Conservation (phyloP, 2,797 vertebrate species). For the Tapera naevia region DNA sequence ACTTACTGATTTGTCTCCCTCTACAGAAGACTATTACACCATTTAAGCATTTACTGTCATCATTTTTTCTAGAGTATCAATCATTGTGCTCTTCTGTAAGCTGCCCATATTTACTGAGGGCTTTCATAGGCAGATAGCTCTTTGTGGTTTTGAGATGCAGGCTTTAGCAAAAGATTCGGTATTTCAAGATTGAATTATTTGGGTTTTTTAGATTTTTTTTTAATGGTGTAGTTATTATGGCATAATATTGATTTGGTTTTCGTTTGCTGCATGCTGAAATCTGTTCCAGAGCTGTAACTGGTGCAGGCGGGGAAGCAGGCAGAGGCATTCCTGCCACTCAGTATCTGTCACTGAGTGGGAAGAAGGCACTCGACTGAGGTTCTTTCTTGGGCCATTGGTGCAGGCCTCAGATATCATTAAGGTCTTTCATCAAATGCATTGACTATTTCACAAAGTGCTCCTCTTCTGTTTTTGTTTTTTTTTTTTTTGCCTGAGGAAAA, state of each 20-base stretch:
- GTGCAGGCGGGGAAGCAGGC: neutral
- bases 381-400: neutral
- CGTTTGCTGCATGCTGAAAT: neutral
- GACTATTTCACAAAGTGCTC: neutral
- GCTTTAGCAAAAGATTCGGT: neutral
- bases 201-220: neutral
- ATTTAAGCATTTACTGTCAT: neutral
- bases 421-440: neutral
- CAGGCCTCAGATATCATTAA: neutral
- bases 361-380: neutral
- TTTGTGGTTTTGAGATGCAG: neutral
- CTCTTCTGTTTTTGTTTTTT: fast-evolving
- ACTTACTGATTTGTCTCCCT: neutral
- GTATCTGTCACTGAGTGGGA: neutral
- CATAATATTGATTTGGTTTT: neutral
- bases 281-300: neutral
- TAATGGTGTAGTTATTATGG: neutral
- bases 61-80: neutral
- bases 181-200: neutral
- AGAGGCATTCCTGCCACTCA: neutral
- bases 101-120: neutral
- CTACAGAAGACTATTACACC: neutral
- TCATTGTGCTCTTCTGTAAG: neutral
- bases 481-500: neutral
- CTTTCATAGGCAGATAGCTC: neutral